Base-by-base conservation (phyloP, 2,888 invertebrate genomes). In the Phalera bucephala region DNA sequence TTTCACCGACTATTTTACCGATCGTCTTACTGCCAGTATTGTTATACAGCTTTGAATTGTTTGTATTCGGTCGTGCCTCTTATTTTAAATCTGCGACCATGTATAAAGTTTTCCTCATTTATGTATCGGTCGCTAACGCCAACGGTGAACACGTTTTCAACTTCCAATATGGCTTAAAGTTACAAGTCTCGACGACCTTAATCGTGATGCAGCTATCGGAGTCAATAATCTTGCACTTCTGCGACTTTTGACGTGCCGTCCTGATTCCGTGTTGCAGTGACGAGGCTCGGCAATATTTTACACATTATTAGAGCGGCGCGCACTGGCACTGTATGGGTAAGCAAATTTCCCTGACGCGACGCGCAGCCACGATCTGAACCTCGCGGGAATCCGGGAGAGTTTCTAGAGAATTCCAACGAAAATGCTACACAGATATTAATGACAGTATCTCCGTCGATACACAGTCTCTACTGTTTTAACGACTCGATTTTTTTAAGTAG, bases 361-460 rank as follows among this genome's bases (percentile, higher is more conserved):
- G 78, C 80, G 77, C 64, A 83, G 86, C 87, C 88, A 89, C 88
- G 88, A 89, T 82, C 76, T 87, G 81, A 87, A 86, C 88, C 80
- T 80, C 82, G 70, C 85, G 80, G 81, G 84, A 84, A 81, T 83
- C 74, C 80, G 75, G 78, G 81, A 78, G 79, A 83, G 76, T 83
- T 83, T 85, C 81, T 81, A 76, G 72, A 79, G 81, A 85, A 87
- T 88, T 86, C 84, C 86, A 71, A 79, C 75, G 79, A 85, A 84
- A 87, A 86, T 80, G 85, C 77, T 80, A 70, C 72, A 77, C 75
- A 73, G 80, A 85, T 83, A 82, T 87, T 85, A 84, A 85, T 84
- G 78, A 74, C 68, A 62, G 68, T 73, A 77, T 76, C 72, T 69
- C 64, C 62, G 62, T 68, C 66, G 67, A 72, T 75, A 69, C 64